Evolutionary conservation across 1,140 invertebrate species (phyloP), one percentile per base, ranked within the genome.

Genomic region (Cylas formicarius): DNA sequence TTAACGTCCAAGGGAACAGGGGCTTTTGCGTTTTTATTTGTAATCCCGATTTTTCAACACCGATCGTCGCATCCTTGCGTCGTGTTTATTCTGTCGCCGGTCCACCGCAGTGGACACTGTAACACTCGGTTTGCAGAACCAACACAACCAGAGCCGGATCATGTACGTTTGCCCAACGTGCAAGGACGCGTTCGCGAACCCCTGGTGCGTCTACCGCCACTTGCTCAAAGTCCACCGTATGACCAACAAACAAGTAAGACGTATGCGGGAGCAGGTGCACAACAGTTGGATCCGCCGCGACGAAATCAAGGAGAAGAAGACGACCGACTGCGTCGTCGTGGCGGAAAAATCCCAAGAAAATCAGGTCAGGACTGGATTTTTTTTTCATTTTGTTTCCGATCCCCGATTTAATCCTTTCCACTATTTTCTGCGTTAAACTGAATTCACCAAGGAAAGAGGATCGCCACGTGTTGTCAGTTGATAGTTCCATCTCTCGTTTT

Each of bases 191-290:
- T 83, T 82, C 62, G 69, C 78, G 22, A 81, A 80, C 50, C 71
- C 76, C 0, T 82, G 78, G 73, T 76, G 78, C 53, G 81, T 83
- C 4, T 79, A 80, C 55, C 69, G 81, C n/a, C 82, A 84, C 70
- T 67, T 84, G 6, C 75, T 74, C 39, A 82, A 80, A 72, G 74
- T 81, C 57, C 76, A 80, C 60, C 71, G 73, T 45, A 77, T 75
- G 67, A 71, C 73, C n/a, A 69, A 71, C 36, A 68, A 73, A 13
- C 75, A 81, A 55, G 72, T 80, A 9, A 62, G 75, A 43, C 73
- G 72, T 39, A 53, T 80, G 16, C 63, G 76, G 35, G 65, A 70
- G 19, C 69, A 73, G 23, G 76, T 81, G 48, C 72, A 78, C 58
- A 66, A 72, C 1, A 77, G 71, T 57, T 68, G 72, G 5, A 75